Evolutionary conservation across 1,140 invertebrate species (phyloP), one percentile per base, ranked within the genome.

Genomic region (Lucilia sericata): DNA sequence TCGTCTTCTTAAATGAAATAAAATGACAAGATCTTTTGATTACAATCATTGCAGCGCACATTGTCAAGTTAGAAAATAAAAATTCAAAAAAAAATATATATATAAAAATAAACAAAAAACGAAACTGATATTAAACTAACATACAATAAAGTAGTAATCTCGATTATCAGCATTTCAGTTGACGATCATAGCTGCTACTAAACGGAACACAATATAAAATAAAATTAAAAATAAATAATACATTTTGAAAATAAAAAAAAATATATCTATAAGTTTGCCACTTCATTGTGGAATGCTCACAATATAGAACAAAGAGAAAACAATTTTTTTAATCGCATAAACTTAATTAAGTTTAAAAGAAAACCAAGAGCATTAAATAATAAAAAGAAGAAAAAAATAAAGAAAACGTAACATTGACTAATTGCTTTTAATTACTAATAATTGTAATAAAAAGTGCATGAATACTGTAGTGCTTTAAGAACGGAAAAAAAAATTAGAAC

Each of bases 121-220:
- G 4, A 65, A 65, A 65, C 5, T 70, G n/a, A 70, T 21, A 70
- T 0, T 21, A 70, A 17, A 21, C n/a, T 21, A 70, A 19, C 19
- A 21, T 70, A 21, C n/a, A 70, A 70, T 21, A 70, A n/a, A n/a
- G 60, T 21, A 19, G 9, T 21, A 19, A 70, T 70, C 19, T 70
- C 60, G 21, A 70, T 70, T 70, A 70, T 10, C 19, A 70, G 60
- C 60, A 7, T 19, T 70, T 49, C n/a, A 80, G 76, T 80, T 80
- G 42, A 49, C 76, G 42, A 49, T 49, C 42, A 49, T 21, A 21
- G 42, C 42, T 49, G n/a, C 42, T 49, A 80, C 42, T 49, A 80
- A 80, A 80, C 76, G 76, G 42, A 80, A 49, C 42, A 12, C 36
- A n/a, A n/a, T n/a, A n/a, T 21, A 3, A 21, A 5, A 70, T 9